These are phyloP conservation scores for Epiblema foenella DNA, from an alignment of 2,888 invertebrate species.

Conservation along the genomic window DNA sequence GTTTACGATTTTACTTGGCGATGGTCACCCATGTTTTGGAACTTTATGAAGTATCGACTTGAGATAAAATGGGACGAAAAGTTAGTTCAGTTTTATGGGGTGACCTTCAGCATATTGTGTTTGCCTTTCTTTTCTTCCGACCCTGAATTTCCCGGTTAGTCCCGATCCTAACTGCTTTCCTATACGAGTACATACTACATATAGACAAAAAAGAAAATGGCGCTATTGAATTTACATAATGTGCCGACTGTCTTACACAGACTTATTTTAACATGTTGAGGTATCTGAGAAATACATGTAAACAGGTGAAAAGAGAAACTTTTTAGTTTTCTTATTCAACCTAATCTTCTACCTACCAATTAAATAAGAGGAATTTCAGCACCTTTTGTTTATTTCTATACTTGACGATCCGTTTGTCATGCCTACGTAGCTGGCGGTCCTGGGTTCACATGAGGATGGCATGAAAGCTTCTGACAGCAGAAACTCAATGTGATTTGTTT, in stretches of 20 bases:
- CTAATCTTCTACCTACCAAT: background rate
- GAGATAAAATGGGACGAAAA: background rate
- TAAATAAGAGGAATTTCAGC: no score
- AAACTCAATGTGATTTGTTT: no score
- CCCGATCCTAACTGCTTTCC: constrained; percentile 4
- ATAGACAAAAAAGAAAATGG: constrained; percentile 1
- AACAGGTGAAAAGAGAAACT: background rate
- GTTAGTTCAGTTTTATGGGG: constrained; percentile 5
- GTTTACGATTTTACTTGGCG: background rate
- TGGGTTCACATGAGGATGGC: no score
- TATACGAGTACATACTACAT: background rate
- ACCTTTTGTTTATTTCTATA: no score
- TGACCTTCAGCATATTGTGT: constrained; percentile 5
- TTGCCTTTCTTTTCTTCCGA: background rate
- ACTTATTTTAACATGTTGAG: constrained; percentile 1
- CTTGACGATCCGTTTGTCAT: no score
- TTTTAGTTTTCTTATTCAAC: background rate
- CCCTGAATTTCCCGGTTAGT: background rate
- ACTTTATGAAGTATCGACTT: background rate
- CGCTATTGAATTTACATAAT: constrained; percentile 22
- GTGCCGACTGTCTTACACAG: background rate
- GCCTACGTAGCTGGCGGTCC: no score
- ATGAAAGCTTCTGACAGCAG: no score
- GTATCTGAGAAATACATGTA: background rate
- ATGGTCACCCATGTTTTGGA: background rate